Percentiles rank a stretch among this genome's conserved stretches.
Evolutionary conservation across 2,888 invertebrate species (phyloP).

Genomic region (Agrypnus murinus): DNA sequence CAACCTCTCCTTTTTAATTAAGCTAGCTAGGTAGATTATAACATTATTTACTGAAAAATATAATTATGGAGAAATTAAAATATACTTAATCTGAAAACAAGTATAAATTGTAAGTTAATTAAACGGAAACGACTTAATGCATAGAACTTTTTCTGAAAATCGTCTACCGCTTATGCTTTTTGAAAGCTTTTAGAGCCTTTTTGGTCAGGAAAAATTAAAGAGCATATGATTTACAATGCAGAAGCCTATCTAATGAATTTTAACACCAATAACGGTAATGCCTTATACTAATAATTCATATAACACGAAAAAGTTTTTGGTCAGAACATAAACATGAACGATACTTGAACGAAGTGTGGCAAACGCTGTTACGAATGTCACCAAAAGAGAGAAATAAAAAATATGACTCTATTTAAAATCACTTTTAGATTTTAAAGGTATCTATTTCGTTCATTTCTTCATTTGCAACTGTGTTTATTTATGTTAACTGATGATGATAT

Average conservation of each 20-base stretch:
- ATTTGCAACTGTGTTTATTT: not conserved
- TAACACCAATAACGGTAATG: too few species aligned
- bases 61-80: too few species aligned
- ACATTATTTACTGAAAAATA: slow-evolving; percentile 17
- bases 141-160: too few species aligned
- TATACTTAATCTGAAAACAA: too few species aligned
- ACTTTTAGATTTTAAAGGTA: slow-evolving; percentile 5
- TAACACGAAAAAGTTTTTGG: not conserved
- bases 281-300: not conserved
- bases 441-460: slow-evolving; percentile 5
- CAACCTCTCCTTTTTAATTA: slow-evolving; percentile 24
- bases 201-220: too few species aligned
- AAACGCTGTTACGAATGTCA: slow-evolving; percentile 17
- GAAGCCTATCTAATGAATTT: too few species aligned
- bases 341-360: not conserved
- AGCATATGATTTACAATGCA: too few species aligned
- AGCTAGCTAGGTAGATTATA: slow-evolving; percentile 5
- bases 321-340: not conserved
- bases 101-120: too few species aligned
- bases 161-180: too few species aligned
- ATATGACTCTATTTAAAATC: slow-evolving; percentile 16
- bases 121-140: too few species aligned
- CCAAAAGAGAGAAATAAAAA: slow-evolving; percentile 24
- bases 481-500: too few species aligned
- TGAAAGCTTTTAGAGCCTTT: too few species aligned